Percentiles rank a stretch among this genome's conserved stretches.
Conservation (phyloP, 2,113 vertebrate genomes). For the Gymnarchus niloticus region DNA sequence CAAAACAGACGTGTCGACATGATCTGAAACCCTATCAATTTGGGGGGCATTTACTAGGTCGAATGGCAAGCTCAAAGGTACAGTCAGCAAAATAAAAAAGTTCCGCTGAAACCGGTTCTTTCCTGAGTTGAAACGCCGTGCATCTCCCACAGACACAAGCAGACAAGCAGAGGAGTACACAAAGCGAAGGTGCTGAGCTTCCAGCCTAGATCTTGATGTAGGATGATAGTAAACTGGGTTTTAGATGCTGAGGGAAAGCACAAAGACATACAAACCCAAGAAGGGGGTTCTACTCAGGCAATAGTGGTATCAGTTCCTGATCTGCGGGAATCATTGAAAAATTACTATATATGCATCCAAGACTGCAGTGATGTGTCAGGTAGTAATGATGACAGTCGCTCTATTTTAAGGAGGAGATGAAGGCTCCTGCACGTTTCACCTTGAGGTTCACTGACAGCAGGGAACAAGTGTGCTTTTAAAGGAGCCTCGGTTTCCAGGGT, state of each 20-base stretch:
- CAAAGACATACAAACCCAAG: background rate
- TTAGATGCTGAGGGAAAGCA: background rate
- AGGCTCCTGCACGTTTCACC: background rate
- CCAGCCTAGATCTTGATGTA: background rate
- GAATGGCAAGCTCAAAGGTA: background rate
- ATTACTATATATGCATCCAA: too few species aligned
- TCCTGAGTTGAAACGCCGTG: background rate
- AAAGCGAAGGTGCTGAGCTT: background rate
- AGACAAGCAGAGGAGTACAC: background rate
- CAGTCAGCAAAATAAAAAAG: background rate
- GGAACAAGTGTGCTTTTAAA: background rate
- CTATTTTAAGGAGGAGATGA: background rate
- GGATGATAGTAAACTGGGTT: background rate
- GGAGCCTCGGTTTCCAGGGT: background rate
- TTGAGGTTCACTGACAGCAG: background rate
- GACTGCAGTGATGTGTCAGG: background rate
- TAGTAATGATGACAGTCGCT: background rate
- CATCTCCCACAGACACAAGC: background rate
- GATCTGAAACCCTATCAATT: background rate
- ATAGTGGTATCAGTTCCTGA: too few species aligned
- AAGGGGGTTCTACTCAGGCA: background rate
- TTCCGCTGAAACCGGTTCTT: background rate
- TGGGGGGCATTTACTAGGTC: background rate
- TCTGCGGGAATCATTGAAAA: background rate
- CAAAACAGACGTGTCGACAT: background rate